Conservation (phyloP, 2,113 vertebrate genomes). For the Fregata magnificens region DNA sequence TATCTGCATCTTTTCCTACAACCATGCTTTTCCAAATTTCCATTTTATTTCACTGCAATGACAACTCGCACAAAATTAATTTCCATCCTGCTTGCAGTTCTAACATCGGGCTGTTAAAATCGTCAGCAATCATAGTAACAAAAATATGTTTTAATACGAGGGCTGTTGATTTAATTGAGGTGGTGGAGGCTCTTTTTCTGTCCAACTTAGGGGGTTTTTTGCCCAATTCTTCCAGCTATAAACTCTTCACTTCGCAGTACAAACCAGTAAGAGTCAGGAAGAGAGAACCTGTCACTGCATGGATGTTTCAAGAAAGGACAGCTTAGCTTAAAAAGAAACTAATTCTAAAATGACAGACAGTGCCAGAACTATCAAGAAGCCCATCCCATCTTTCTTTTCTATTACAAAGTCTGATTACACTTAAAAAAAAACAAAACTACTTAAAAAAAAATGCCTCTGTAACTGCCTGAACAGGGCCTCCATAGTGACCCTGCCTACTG, state of each 20-base stretch:
- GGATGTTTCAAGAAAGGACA: background rate
- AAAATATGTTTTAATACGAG: background rate
- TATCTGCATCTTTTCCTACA: background rate
- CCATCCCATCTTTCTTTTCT: background rate
- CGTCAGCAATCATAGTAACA: background rate
- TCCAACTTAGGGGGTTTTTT: background rate
- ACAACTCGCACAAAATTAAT: conserved; percentile 1
- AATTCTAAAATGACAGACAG: background rate
- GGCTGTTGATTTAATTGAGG: background rate
- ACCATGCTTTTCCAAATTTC: background rate
- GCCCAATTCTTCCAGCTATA: background rate
- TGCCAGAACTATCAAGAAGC: background rate
- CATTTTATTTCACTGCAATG: background rate
- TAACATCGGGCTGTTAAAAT: background rate
- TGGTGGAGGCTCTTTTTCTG: background rate
- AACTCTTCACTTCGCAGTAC: background rate
- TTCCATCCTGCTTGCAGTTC: background rate
- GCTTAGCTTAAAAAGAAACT: conserved; percentile 17
- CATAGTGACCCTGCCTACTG: background rate
- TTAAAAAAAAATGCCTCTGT: background rate
- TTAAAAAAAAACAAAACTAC: background rate
- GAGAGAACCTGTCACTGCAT: background rate
- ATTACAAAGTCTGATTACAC: background rate
- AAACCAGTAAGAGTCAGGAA: background rate
- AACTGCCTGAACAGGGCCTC: background rate